Evolutionary conservation across 2,888 invertebrate genomes (phyloP), one percentile per base, ranked within the genome.

Genomic region (Platypus cylindrus): DNA sequence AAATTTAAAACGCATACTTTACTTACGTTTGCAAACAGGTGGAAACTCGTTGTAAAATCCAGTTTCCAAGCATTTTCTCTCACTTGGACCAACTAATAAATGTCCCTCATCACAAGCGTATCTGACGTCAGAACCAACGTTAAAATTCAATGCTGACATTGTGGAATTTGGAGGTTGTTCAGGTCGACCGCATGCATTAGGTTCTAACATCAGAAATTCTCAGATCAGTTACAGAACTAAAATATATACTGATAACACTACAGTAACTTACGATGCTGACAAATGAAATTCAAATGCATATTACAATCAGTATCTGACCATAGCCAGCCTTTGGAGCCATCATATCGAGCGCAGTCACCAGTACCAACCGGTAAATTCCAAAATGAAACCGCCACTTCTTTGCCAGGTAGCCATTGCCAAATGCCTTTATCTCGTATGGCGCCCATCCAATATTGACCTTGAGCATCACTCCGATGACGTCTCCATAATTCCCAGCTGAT

Each of bases 401-500:
- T 81, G 0, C 89, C 89, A 51, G 75, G 83, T 29, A 87, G 72
- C 90, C 90, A 91, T 54, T 84, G 81, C 91, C 91, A 91, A 50
- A 78, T 78, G 5, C 36, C 41, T 41, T 76, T 74, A 56, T 90
- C 89, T n/a, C 89, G 68, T 5, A 86, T 74, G 1, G 87, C 87
- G 0, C 90, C 91, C 80, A 91, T 82, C 91, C 91, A 91, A 59
- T 91, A 91, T 49, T 90, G 89, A 38, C 87, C 90, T 54, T 80
- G 84, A 14, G 83, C 80, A 63, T 91, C 90, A 54, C 83, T 87
- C 54, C 83, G 75, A 60, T 91, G 90, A 31, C 90, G 66, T 42
- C 90, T 69, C 86, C 90, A 91, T 23, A 91, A 64, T 55, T 91
- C 91, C 91, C 91, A 91, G 55, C 87, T 87, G 45, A 91, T 82